Conservation (phyloP, 2,888 invertebrate genomes). For the Thysanoteuthis rhombus region DNA sequence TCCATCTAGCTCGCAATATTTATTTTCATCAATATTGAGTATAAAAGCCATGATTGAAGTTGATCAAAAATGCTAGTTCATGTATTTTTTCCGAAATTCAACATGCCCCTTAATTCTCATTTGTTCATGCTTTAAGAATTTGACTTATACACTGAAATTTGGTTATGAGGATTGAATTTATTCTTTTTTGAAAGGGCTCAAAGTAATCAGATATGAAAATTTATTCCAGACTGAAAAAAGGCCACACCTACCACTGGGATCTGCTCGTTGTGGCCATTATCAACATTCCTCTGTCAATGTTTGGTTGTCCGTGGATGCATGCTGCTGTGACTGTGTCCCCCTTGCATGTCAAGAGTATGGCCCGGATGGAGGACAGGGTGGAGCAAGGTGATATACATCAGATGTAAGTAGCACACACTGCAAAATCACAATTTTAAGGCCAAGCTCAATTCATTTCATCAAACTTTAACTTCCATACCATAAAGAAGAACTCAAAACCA, state of each 20-base stretch:
- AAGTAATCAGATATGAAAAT: too few species aligned
- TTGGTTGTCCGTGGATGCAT: constrained; percentile 74
- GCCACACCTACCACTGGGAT: constrained; percentile 74
- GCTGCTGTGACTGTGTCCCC: constrained; percentile 75
- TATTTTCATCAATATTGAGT: too few species aligned
- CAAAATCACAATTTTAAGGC: not conserved
- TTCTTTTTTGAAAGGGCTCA: too few species aligned
- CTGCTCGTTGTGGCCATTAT: constrained; percentile 73
- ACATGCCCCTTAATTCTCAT: too few species aligned
- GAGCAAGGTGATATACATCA: constrained; percentile 74
- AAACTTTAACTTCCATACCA: not conserved
- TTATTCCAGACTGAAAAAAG: constrained; percentile 72
- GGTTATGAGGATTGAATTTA: too few species aligned
- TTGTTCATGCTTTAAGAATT: too few species aligned
- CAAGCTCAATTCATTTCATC: not conserved
- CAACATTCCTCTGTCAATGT: constrained; percentile 72
- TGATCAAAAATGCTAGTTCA: too few species aligned
- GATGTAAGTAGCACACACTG: constrained; percentile 68
- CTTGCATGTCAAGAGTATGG: constrained; percentile 73
- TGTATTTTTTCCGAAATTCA: too few species aligned
- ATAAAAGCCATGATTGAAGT: too few species aligned
- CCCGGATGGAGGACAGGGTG: constrained; percentile 74
- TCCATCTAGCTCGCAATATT: too few species aligned
- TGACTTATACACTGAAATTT: too few species aligned
- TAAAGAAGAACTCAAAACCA: not conserved